These are phyloP conservation scores for Meleagris gallopavo DNA, from an alignment of 2,113 vertebrate species.

Conservation along the genomic window DNA sequence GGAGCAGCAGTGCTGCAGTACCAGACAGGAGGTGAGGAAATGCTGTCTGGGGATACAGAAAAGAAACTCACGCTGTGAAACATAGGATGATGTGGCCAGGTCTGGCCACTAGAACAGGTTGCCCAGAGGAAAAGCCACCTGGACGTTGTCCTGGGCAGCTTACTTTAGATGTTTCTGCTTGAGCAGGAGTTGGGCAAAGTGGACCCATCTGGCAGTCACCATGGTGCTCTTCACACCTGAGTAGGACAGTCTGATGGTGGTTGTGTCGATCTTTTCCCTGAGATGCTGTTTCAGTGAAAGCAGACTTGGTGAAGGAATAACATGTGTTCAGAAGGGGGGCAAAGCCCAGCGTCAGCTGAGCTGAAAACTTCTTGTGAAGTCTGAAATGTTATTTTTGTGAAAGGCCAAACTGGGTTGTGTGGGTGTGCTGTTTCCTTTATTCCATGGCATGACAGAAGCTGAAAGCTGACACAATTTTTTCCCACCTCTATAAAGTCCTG, in stretches of 20 bases:
- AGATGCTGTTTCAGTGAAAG: neutral
- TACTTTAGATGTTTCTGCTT: neutral
- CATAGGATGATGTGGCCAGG: accelerated
- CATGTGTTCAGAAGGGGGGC: neutral
- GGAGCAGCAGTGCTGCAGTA: constrained; percentile 62
- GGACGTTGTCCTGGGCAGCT: neutral
- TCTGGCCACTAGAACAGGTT: neutral
- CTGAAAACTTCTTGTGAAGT: neutral
- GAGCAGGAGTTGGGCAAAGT: neutral
- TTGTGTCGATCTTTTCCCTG: neutral
- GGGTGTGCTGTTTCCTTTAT: neutral
- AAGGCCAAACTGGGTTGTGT: neutral
- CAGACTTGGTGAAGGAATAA: neutral
- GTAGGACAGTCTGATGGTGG: neutral
- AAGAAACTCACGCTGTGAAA: neutral
- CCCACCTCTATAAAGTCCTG: neutral
- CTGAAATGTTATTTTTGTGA: neutral
- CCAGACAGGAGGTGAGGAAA: constrained; percentile 77
- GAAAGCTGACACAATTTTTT: neutral
- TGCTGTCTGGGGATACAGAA: neutral
- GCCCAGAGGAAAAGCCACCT: neutral
- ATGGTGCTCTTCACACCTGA: neutral
- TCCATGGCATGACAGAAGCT: neutral
- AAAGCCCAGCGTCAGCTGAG: neutral
- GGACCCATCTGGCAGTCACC: too few species aligned